phyloP scores from a whole-genome alignment of 2,113 vertebrate species.

The Meles meles region DNA sequence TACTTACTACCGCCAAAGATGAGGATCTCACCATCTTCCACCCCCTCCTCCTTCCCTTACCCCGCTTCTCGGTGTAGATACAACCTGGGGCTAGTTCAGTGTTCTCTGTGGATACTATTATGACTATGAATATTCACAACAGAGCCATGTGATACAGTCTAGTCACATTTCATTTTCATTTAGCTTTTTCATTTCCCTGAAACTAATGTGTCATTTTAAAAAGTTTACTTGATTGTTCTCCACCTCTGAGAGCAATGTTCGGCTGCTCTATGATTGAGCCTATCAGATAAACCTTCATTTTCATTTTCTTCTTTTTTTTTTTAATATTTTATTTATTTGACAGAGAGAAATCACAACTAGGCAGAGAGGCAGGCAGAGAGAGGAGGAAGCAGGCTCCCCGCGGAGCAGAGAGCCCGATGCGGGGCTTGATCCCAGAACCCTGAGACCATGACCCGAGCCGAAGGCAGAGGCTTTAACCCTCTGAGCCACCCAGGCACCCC shows the following conservation, averaged over 20 bases:
- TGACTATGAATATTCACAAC: background rate
- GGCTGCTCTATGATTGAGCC: background rate
- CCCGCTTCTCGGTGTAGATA: background rate
- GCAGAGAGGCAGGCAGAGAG: no score
- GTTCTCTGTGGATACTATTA: background rate
- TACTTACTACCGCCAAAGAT: background rate
- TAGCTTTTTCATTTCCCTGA: background rate
- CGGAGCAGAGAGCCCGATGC: no score
- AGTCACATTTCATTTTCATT: background rate
- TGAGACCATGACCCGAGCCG: no score
- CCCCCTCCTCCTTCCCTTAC: accelerated
- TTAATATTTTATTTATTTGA: no score
- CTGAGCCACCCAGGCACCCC: no score
- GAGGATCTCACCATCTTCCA: background rate
- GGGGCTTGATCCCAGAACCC: no score
- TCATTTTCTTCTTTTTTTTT: background rate
- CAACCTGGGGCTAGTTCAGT: background rate
- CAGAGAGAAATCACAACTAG: no score
- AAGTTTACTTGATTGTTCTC: background rate
- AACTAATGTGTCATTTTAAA: background rate
- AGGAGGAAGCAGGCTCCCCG: no score
- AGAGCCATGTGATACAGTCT: background rate
- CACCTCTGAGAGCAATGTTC: background rate
- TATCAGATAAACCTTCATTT: background rate
- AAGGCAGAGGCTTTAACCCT: no score